Percentiles rank a stretch among this genome's conserved stretches.
phyloP scores from a whole-genome alignment of 2,888 invertebrate genomes.

The Cryptops parisi region DNA sequence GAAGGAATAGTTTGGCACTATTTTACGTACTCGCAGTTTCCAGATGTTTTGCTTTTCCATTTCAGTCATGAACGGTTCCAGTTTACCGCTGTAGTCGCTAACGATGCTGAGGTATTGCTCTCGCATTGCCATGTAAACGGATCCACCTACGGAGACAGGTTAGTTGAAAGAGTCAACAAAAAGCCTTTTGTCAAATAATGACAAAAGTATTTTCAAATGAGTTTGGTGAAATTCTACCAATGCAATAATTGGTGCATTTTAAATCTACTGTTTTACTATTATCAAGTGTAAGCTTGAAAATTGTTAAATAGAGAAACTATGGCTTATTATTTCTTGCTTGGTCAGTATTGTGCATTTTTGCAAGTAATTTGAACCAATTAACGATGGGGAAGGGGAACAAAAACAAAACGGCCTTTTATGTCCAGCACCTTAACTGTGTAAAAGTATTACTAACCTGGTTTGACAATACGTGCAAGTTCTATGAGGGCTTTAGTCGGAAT shows the following conservation, averaged over 20 bases:
- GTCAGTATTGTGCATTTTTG: too few relatives aligned
- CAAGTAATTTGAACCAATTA: too few relatives aligned
- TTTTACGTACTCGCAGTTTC: conserved; percentile 22
- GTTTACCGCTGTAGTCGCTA: conserved; percentile 25
- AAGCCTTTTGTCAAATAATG: neutral
- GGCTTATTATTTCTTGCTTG: too few relatives aligned
- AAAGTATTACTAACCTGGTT: conserved; percentile 23
- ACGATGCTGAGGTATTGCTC: conserved; percentile 26
- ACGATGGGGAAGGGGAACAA: too few relatives aligned
- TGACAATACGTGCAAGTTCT: conserved; percentile 27
- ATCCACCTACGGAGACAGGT: conserved; percentile 23
- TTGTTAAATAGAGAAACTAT: too few relatives aligned
- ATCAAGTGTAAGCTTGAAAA: too few relatives aligned
- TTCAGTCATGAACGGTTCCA: conserved; percentile 27
- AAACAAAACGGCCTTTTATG: too few relatives aligned
- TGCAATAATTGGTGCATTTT: too few relatives aligned
- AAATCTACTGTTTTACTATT: too few relatives aligned
- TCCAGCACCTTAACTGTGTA: too few relatives aligned
- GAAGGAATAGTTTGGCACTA: conserved; percentile 27
- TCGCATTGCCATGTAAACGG: conserved; percentile 27
- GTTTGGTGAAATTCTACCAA: neutral
- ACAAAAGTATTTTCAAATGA: neutral
- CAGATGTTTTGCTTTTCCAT: conserved; percentile 25
- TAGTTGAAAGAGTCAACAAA: neutral
- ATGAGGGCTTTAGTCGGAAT: conserved; percentile 26